These are phyloP conservation scores for Selenia dentaria DNA, from an alignment of 2,888 invertebrate species.

Conservation along the genomic window DNA sequence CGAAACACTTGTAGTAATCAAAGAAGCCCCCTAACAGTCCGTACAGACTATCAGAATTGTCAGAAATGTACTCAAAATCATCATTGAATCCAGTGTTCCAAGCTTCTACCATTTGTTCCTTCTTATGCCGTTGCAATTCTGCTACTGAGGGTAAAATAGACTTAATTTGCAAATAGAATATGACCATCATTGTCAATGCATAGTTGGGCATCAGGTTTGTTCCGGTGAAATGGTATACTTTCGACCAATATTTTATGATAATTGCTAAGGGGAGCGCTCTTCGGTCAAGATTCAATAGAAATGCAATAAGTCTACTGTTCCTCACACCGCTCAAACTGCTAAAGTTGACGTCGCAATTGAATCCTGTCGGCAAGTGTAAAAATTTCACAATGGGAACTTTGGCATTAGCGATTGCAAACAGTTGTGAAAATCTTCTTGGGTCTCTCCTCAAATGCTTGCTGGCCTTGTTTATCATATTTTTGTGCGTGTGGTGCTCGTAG, in stretches of 20 bases:
- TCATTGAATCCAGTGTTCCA: constrained; percentile 85
- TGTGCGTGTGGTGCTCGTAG: constrained; percentile 16
- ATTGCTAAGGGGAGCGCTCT: constrained; percentile 85
- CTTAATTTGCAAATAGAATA: constrained; percentile 89
- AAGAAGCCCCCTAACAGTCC: constrained; percentile 87
- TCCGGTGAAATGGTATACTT: constrained; percentile 83
- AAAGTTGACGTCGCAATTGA: constrained; percentile 89
- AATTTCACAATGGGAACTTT: constrained; percentile 92
- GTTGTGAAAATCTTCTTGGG: constrained; percentile 66
- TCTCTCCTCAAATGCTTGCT: constrained; percentile 60
- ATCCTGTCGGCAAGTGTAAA: constrained; percentile 82
- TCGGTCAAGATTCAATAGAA: constrained; percentile 80
- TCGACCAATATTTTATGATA: constrained; percentile 91
- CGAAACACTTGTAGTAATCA: constrained; percentile 83
- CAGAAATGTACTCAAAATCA: background rate
- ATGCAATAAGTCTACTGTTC: constrained; percentile 87
- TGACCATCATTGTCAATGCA: constrained; percentile 85
- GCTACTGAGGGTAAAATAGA: constrained; percentile 83
- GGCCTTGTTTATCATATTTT: constrained; percentile 43
- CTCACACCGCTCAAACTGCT: constrained; percentile 87
- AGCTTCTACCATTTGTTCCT: constrained; percentile 59
- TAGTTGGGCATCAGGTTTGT: constrained; percentile 87
- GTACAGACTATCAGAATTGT: constrained; percentile 51
- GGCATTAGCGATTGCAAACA: constrained; percentile 87
- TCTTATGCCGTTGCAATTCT: constrained; percentile 62